Evolutionary conservation across 2,113 vertebrate species (phyloP), one percentile per base, ranked within the genome.

Genomic region (Aspidoscelis tigris): DNA sequence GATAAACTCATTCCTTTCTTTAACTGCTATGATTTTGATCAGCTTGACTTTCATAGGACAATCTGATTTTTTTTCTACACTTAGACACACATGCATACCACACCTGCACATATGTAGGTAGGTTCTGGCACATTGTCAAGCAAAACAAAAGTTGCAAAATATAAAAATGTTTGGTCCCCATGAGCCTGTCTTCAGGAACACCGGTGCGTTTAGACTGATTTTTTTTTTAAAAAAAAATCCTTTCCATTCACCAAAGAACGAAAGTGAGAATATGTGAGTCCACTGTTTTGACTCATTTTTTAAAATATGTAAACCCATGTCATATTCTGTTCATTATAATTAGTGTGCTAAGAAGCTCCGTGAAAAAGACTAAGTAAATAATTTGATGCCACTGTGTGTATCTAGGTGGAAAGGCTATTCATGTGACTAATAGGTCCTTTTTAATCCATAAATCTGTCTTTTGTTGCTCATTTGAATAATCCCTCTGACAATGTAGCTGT

Each of bases 381-480:
- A 76, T 72, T 65, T 0, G 0, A 16, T 3, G 12, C 82, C 47
- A 24, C 55, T 77, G 8, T 5, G 50, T 68, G 50, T 64, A 55
- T 0, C 0, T 74, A 70, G 61, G 47, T 80, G 14, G 75, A 33
- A 22, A 33, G 24, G 24, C 9, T 47, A 22, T 73, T 14, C 58
- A 47, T 4, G 39, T 50, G 44, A 77, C 20, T 22, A 66, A 66
- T 20, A 0, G 0, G 39, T 53, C 21, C 0, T 0, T 66, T 84
- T 66, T 1, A 0, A 53, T 61, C 16, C 68, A 76, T 4, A 39
- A 72, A 77, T 76, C 78, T 72, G 65, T 81, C 77, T 20, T 80
- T 85, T 53, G 4, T n/a, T 14, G 6, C 14, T 3, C 1, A 0
- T 2, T 4, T 14, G 0, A 26, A 78, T 76, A 72, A 47, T 0